Percentiles rank a stretch among this genome's conserved stretches.
Evolutionary conservation across 1,140 invertebrate species (phyloP).

Genomic region (Coenobita brevimanus): DNA sequence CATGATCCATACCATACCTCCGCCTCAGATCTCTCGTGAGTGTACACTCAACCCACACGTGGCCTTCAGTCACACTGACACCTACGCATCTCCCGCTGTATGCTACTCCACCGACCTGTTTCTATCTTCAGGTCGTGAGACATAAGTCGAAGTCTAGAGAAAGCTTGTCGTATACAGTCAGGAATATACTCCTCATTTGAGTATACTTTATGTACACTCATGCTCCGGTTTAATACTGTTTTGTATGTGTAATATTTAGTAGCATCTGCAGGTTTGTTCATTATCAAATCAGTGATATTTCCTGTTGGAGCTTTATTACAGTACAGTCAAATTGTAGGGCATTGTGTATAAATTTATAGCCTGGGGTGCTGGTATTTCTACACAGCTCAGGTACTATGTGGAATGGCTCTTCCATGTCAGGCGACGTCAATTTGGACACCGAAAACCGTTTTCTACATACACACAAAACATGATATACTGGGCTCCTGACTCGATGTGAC

Average conservation of each 20-base stretch:
- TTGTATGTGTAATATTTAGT: constrained; percentile 4
- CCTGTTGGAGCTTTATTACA: too few species aligned
- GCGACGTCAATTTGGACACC: neutral
- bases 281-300: neutral
- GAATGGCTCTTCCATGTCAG: constrained; percentile 5
- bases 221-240: neutral
- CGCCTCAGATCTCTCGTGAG: neutral
- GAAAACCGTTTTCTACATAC: constrained; percentile 6
- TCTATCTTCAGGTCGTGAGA: too few species aligned
- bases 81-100: neutral
- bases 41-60: neutral
- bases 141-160: neutral
- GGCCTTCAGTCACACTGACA: neutral
- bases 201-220: neutral
- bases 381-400: constrained; percentile 1
- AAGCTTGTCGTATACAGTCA: too few species aligned
- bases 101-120: neutral
- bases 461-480: constrained; percentile 10
- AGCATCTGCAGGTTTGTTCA: neutral
- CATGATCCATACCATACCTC: neutral
- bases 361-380: constrained; percentile 7
- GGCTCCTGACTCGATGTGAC: constrained; percentile 10
- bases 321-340: constrained; percentile 3
- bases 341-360: constrained; percentile 9
- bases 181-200: neutral